Evolutionary conservation across 2,113 vertebrate species (phyloP).

Genomic region (Calonectris borealis): DNA sequence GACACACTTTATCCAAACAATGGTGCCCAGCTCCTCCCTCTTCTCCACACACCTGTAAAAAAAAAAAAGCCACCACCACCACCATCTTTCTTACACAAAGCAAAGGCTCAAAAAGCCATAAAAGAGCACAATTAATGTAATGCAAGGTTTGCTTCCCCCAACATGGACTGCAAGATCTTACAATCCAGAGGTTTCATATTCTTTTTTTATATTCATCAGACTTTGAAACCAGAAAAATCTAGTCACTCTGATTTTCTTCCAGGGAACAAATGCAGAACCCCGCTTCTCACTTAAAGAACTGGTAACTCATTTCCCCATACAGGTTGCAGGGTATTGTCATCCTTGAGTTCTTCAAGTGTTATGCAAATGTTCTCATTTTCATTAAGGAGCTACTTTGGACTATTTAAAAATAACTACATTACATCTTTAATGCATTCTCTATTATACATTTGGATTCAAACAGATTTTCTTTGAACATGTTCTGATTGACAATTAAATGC

Average conservation of each 20-base stretch:
- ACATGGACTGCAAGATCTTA: fast-evolving
- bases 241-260: neutral
- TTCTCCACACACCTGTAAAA: neutral
- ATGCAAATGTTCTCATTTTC: slow-evolving; percentile 1
- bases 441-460: neutral
- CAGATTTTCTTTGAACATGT: neutral
- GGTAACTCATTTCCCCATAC: neutral
- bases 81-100: neutral
- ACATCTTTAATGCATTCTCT: neutral
- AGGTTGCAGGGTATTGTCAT: neutral
- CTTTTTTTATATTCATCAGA: neutral
- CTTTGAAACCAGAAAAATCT: neutral
- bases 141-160: neutral
- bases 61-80: neutral
- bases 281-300: neutral
- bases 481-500: neutral
- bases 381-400: slow-evolving; percentile 7
- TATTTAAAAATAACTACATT: slow-evolving; percentile 10
- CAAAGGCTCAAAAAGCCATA: neutral
- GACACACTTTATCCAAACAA: neutral
- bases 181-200: neutral
- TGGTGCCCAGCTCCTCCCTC: neutral
- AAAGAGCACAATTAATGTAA: neutral
- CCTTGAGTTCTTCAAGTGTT: neutral
- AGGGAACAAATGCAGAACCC: neutral